Evolutionary conservation across 2,888 invertebrate species (phyloP), one percentile per base, ranked within the genome.

Genomic region (Silvanus unidentatus): DNA sequence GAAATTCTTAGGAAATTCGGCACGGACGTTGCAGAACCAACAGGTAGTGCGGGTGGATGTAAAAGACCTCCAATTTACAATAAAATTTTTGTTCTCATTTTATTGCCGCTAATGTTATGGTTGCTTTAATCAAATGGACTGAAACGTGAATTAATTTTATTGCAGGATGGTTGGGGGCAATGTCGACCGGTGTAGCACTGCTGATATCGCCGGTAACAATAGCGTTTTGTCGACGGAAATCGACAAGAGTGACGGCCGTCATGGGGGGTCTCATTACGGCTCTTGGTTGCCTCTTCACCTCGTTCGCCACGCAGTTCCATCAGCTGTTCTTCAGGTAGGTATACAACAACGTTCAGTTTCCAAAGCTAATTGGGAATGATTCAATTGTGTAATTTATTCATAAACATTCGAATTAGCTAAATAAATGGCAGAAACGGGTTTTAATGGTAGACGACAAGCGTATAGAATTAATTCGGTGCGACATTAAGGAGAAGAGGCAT

Each of bases 291-390:
- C 82, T 92, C 52, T 92, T 92, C 74, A 88, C 91, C 6, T 90
- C 90, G 45, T 93, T 92, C 70, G 91, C 91, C 45, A 84, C 87
- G 47, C 87, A 91, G 72, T 88, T 89, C 68, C 90, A 91, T 73
- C 92, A 93, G 70, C 77, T 91, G 48, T 89, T 88, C 76, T 86
- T 91, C 78, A 89, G 89, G 73, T 90, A 86, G 64, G 42, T 39
- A 32, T 32, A 12, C 13, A n/a, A n/a, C n/a, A n/a, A n/a, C n/a
- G n/a, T n/a, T n/a, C n/a, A n/a, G n/a, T n/a, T n/a, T n/a, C n/a
- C n/a, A n/a, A n/a, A n/a, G n/a, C n/a, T n/a, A n/a, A n/a, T n/a
- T n/a, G n/a, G n/a, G n/a, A n/a, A n/a, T n/a, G n/a, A n/a, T n/a
- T n/a, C n/a, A n/a, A n/a, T n/a, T n/a, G n/a, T n/a, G n/a, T n/a